These are phyloP conservation scores for Parelbella ahira DNA, from an alignment of 2,888 invertebrate genomes.

Conservation along the genomic window DNA sequence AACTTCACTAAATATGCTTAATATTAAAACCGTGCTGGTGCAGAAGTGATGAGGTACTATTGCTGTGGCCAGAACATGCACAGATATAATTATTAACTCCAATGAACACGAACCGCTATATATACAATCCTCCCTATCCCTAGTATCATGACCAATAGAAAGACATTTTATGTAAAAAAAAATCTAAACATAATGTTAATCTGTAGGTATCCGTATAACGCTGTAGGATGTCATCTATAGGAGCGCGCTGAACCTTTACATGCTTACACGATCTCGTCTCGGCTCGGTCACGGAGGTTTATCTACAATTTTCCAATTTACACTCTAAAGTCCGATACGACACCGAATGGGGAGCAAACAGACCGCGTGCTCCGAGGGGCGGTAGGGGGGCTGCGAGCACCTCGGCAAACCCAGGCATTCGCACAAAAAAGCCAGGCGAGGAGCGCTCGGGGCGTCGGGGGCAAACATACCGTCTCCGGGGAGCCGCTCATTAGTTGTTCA, in stretches of 20 bases:
- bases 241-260: background rate
- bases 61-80: no score
- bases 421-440: slow-evolving; percentile 59
- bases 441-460: slow-evolving; percentile 56
- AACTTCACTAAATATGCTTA: no score
- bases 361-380: slow-evolving; percentile 34
- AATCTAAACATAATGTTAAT: no score
- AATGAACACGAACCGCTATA: no score
- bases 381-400: slow-evolving; percentile 35
- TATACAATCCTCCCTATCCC: no score
- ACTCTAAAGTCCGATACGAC: slow-evolving; percentile 61
- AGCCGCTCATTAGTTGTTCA: slow-evolving; percentile 78
- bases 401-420: slow-evolving; percentile 46
- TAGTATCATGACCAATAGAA: no score
- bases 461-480: slow-evolving; percentile 75
- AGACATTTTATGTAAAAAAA: no score
- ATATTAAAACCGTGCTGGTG: no score
- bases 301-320: slow-evolving; percentile 56
- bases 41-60: no score
- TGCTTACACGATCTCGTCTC: slow-evolving; percentile 28
- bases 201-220: no score
- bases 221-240: no score
- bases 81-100: no score
- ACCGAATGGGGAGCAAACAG: slow-evolving; percentile 57
- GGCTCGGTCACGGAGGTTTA: slow-evolving; percentile 33